Percentiles rank a stretch among this genome's conserved stretches.
phyloP scores from a whole-genome alignment of 2,113 vertebrate species.

The Hystrix brachyura region DNA sequence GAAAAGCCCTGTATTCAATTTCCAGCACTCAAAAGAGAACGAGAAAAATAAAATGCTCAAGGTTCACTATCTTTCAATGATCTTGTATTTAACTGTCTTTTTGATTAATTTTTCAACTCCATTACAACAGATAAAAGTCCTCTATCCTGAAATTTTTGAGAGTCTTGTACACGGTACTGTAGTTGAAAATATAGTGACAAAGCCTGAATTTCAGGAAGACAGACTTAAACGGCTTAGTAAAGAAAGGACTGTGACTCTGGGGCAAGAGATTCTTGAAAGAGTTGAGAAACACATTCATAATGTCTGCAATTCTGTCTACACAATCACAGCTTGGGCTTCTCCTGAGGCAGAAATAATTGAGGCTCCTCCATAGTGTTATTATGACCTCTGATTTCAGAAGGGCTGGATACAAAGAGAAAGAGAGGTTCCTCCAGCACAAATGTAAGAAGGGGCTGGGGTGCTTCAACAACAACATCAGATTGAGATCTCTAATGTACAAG shows the following conservation, averaged over 20 bases:
- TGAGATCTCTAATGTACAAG: neutral
- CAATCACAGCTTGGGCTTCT: neutral
- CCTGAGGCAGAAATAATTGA: neutral
- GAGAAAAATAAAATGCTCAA: neutral
- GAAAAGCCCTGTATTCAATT: neutral
- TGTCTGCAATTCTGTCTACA: neutral
- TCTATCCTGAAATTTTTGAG: neutral
- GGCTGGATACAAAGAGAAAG: neutral
- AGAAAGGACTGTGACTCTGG: neutral
- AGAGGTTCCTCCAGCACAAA: neutral
- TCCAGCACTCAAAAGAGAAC: neutral
- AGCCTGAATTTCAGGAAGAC: neutral
- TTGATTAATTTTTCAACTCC: conserved; percentile 17
- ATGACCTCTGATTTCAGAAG: neutral
- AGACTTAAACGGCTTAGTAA: neutral
- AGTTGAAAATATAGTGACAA: neutral
- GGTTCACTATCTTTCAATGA: neutral
- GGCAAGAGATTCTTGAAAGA: neutral
- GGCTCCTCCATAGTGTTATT: neutral
- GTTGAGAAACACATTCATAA: neutral
- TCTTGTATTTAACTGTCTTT: neutral
- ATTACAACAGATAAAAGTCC: neutral
- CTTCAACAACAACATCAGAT: neutral
- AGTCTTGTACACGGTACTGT: neutral
- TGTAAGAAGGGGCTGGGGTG: neutral